Evolutionary conservation across 2,888 invertebrate genomes (phyloP), one percentile per base, ranked within the genome.

Genomic region (Yponomeuta malinellus): DNA sequence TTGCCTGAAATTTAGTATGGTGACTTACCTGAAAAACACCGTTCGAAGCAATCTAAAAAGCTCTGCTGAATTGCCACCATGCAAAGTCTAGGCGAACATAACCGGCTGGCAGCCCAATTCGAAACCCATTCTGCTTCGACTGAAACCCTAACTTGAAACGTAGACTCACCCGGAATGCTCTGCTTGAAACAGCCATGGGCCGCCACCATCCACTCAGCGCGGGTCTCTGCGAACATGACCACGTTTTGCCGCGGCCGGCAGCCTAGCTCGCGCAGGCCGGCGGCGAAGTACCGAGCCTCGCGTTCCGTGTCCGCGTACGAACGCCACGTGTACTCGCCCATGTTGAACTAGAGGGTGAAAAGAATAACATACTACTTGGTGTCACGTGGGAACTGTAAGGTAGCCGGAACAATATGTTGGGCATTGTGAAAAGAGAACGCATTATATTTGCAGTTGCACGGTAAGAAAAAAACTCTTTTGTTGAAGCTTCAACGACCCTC

Each of bases 151-250:
- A 15, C 52, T 15, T 12, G 52, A 15, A 15, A 59, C 52, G 37
- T 0, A 43, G 15, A 72, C 77, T 80, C 77, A 96, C 96, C 94
- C 70, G 97, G 96, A 83, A 98, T 96, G 85, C 96, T 98, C 89
- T 97, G 97, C 84, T 97, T 97, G 93, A 99, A 98, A 88, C 98
- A 97, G 71, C 98, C 98, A 82, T 99, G 97, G 1, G 98, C 98
- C 0, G 98, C 96, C 70, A 99, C 93, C 95, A 99, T 96, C 99
- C 99, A 99, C 90, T 99, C 99, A 69, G 97, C 97, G 77, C 99
- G 93, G 0, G 99, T 99, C 91, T 99, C 99, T 0, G 99, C 98
- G 93, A 98, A 99, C 81, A 99, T 95, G 71, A 97, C 98, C 76
- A 99, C 93, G 85, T 96, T 97, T 74, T 94, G 90, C 10, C 93